A percentile compares a stretch with the other conserved stretches of the same genome.
phyloP scores from a whole-genome alignment of 2,113 vertebrate genomes.

The Hippocampus barbouri region DNA sequence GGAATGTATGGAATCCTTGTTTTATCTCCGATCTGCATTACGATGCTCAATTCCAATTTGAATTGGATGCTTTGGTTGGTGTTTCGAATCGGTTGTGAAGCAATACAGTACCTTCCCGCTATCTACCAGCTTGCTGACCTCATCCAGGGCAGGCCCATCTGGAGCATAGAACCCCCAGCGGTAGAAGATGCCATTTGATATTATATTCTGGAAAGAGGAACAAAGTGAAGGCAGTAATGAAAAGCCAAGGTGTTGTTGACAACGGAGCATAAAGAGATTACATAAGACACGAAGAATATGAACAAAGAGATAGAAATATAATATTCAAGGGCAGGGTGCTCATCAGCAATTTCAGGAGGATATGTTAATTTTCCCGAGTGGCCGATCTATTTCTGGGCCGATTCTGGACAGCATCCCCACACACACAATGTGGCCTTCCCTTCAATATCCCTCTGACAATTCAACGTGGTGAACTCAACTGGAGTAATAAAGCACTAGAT shows the following conservation, averaged over 20 bases:
- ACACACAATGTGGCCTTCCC: neutral
- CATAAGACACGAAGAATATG: too few species aligned
- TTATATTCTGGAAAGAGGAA: slow-evolving; percentile 71
- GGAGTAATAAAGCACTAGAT: neutral
- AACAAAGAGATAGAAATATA: neutral
- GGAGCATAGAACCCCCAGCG: slow-evolving; percentile 89
- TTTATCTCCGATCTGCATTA: slow-evolving; percentile 64
- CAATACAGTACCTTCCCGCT: slow-evolving; percentile 80
- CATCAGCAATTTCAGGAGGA: too few species aligned
- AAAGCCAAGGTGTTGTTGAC: neutral
- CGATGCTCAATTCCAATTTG: slow-evolving; percentile 20
- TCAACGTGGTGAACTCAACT: neutral
- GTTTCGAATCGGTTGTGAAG: slow-evolving; percentile 4
- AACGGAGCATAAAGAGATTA: too few species aligned
- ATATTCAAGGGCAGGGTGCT: too few species aligned
- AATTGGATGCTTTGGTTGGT: slow-evolving; percentile 2
- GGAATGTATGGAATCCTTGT: slow-evolving; percentile 40
- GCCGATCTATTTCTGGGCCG: too few species aligned
- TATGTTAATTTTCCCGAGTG: neutral
- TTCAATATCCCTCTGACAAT: neutral
- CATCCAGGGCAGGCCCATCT: slow-evolving; percentile 81
- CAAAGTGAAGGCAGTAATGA: slow-evolving; percentile 12
- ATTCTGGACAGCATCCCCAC: too few species aligned
- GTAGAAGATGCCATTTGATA: slow-evolving; percentile 86
- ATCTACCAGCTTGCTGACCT: slow-evolving; percentile 81